These are phyloP conservation scores for Paradisaea rubra DNA, from an alignment of 2,113 vertebrate species.

Conservation along the genomic window DNA sequence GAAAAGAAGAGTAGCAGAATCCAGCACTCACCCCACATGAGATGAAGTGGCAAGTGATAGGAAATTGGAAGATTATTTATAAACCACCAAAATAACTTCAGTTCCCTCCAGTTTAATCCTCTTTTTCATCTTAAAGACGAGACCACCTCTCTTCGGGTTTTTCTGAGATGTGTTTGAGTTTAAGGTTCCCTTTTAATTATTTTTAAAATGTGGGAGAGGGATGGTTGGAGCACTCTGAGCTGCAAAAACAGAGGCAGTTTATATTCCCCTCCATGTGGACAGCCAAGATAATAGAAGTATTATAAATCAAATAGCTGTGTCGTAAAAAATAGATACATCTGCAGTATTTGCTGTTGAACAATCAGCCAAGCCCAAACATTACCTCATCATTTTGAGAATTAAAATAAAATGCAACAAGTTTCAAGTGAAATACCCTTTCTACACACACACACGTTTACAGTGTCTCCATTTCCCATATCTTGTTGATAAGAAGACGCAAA, in stretches of 20 bases:
- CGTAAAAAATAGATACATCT: background rate
- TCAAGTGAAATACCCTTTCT: background rate
- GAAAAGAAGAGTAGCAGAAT: background rate
- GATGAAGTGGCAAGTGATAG: background rate
- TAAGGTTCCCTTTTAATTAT: background rate
- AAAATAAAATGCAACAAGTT: background rate
- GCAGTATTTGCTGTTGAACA: background rate
- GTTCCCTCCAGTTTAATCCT: background rate
- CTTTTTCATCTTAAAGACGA: background rate
- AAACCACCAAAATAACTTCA: background rate
- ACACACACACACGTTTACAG: background rate
- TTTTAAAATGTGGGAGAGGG: background rate
- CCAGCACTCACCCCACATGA: background rate
- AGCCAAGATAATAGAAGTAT: background rate
- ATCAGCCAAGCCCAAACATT: background rate
- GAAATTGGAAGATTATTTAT: conserved; percentile 7
- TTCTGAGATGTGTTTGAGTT: background rate
- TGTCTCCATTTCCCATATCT: background rate
- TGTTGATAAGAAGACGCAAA: background rate
- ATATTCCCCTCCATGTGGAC: background rate
- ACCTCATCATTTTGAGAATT: background rate
- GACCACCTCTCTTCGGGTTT: background rate
- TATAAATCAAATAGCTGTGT: background rate
- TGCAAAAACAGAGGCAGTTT: background rate
- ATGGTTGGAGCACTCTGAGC: background rate